Evolutionary conservation across 1,140 invertebrate genomes (phyloP).

Genomic region (Microplitis demolitor): DNA sequence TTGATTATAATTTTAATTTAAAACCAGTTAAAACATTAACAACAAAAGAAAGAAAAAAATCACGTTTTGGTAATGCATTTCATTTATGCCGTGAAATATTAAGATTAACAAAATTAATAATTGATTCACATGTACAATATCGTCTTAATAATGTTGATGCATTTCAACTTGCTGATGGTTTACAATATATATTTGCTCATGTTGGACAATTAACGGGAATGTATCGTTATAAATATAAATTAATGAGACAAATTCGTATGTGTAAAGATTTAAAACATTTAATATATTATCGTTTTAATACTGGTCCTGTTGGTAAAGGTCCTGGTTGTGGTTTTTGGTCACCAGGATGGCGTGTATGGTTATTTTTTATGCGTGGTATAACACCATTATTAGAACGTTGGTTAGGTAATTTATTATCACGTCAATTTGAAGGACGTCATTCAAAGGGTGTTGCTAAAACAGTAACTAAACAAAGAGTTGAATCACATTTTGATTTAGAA

Average conservation of each 20-base stretch:
- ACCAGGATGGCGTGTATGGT: conserved; percentile 98
- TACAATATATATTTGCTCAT: conserved; percentile 99
- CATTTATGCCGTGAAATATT: conserved; percentile 99
- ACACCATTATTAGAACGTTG: conserved; percentile 97
- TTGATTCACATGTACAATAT: conserved; percentile 99
- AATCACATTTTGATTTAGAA: conserved; percentile 99
- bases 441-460: conserved; percentile 99
- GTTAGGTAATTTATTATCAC: conserved; percentile 96
- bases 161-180: conserved; percentile 96
- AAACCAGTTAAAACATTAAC: conserved; percentile 99
- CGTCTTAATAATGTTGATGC: conserved; percentile 99
- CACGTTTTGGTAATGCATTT: conserved; percentile 98
- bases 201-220: conserved; percentile 99
- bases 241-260: conserved; percentile 99
- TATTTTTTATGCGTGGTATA: conserved; percentile 99
- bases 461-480: conserved; percentile 98
- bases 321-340: conserved; percentile 99
- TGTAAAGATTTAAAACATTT: conserved; percentile 99
- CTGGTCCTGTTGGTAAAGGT: conserved; percentile 97
- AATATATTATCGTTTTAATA: conserved; percentile 99
- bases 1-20: conserved; percentile 99
- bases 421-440: conserved; percentile 98
- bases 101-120: conserved; percentile 95
- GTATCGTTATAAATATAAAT: conserved; percentile 99
- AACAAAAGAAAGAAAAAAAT: conserved; percentile 99